Percentiles rank a stretch among this genome's conserved stretches.
Conservation (phyloP, 2,888 invertebrate genomes). For the Pammene aurita region DNA sequence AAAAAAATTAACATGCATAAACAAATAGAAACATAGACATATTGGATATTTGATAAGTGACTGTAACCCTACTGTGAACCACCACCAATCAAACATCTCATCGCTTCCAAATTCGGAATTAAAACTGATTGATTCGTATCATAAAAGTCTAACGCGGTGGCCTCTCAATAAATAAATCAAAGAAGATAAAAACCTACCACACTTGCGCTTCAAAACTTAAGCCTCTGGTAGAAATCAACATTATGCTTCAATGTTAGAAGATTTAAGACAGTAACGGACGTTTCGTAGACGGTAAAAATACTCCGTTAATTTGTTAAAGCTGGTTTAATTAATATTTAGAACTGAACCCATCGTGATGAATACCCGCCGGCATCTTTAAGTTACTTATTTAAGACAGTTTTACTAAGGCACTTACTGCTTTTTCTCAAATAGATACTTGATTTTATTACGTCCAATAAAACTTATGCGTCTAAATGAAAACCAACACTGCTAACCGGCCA, state of each 20-base stretch:
- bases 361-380: slow-evolving; percentile 62
- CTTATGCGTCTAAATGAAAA: not conserved
- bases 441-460: slow-evolving; percentile 14
- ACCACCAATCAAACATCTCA: slow-evolving; percentile 45
- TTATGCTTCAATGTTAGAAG: not conserved
- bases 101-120: slow-evolving; percentile 58
- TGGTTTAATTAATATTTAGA: slow-evolving; percentile 54
- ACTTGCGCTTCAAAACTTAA: not conserved
- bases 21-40: too few relatives aligned
- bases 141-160: slow-evolving; percentile 73
- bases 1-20: too few relatives aligned
- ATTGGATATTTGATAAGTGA: too few relatives aligned
- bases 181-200: slow-evolving; percentile 31
- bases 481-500: too few relatives aligned
- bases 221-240: not conserved
- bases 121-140: slow-evolving; percentile 78
- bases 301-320: slow-evolving; percentile 43
- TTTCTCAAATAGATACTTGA: not conserved
- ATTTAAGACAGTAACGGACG: not conserved
- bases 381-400: slow-evolving; percentile 51
- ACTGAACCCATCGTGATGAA: slow-evolving; percentile 53
- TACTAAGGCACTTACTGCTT: slow-evolving; percentile 21
- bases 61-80: slow-evolving; percentile 28
- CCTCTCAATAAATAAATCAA: slow-evolving; percentile 70
- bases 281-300: not conserved